phyloP scores from a whole-genome alignment of 2,113 vertebrate species.

The Haemorhous mexicanus region DNA sequence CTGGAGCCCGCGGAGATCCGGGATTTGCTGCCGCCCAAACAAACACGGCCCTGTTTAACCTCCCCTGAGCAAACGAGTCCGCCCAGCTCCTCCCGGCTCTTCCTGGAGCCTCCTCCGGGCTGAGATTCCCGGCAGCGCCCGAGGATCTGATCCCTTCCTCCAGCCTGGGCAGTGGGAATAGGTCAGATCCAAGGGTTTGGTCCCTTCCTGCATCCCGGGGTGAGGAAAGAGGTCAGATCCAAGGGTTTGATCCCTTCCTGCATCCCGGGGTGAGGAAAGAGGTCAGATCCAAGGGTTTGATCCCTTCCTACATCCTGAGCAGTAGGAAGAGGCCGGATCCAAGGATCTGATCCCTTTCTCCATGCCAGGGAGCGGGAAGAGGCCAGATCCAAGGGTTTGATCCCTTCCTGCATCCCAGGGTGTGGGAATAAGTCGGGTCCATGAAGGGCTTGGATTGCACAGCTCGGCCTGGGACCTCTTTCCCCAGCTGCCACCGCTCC shows the following conservation, averaged over 20 bases:
- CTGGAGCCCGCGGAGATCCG: background rate
- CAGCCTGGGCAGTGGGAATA: accelerated
- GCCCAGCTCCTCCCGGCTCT: background rate
- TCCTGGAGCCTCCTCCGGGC: background rate
- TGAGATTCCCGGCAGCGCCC: background rate
- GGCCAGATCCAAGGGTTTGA: no score
- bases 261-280: accelerated
- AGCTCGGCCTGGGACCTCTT: background rate
- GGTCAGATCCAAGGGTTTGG: accelerated
- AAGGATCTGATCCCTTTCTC: background rate
- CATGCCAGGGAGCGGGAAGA: accelerated
- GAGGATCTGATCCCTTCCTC: background rate
- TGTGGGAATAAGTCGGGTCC: accelerated
- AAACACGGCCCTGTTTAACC: background rate
- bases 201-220: accelerated
- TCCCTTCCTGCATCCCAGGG: accelerated
- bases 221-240: accelerated
- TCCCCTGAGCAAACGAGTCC: background rate
- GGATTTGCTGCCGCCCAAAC: background rate
- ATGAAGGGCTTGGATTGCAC: accelerated
- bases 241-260: background rate
- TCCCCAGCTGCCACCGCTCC: accelerated
- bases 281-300: accelerated
- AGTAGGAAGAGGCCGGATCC: background rate
- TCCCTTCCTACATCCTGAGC: background rate